These are phyloP conservation scores for Vicugna pacos DNA, from an alignment of 2,113 vertebrate genomes.

Conservation along the genomic window DNA sequence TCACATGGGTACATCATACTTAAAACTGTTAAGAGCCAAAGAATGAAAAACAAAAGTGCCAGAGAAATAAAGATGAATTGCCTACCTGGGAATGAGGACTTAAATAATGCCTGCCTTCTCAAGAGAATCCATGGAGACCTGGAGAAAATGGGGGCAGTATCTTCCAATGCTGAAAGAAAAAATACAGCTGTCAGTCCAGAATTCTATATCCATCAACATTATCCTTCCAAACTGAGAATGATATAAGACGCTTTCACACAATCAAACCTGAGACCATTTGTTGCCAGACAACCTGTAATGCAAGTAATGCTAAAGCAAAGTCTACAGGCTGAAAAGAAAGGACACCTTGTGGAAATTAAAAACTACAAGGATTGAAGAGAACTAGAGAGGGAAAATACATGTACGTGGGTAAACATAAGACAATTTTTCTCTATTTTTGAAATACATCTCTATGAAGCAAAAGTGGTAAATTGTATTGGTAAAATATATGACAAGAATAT, in stretches of 20 bases:
- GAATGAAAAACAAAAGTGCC: background rate
- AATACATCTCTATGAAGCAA: background rate
- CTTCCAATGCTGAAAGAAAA: background rate
- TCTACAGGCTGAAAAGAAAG: background rate
- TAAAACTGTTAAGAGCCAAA: slow-evolving; percentile 1
- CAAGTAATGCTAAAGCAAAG: background rate
- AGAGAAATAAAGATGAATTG: slow-evolving; percentile 33
- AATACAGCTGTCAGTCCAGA: background rate
- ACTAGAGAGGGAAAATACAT: background rate
- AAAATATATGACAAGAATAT: background rate
- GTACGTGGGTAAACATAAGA: background rate
- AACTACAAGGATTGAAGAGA: background rate
- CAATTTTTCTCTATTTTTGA: background rate
- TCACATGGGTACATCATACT: background rate
- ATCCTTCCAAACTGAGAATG: background rate
- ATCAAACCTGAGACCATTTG: background rate
- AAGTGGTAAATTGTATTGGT: background rate
- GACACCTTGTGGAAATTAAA: background rate
- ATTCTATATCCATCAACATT: background rate
- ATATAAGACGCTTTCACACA: background rate
- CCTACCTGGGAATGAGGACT: background rate
- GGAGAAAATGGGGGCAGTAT: background rate
- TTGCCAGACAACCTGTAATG: background rate
- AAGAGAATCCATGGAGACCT: background rate
- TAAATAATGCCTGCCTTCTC: background rate